phyloP scores from a whole-genome alignment of 2,888 invertebrate genomes.

The Apodemia mormo region DNA sequence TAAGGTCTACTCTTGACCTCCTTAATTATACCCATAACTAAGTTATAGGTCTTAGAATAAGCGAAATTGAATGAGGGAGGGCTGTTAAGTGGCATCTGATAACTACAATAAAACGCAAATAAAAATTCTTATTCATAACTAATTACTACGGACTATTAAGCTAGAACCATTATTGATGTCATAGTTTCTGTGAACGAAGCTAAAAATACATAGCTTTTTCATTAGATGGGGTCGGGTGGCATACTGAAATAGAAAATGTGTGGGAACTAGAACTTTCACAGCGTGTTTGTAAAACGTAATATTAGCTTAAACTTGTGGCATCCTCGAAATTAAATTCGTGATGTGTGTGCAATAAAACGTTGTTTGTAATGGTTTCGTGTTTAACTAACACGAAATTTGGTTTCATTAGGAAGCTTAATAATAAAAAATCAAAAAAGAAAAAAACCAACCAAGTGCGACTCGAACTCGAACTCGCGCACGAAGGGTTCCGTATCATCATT shows the following conservation, averaged over 20 bases:
- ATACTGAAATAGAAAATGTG: conserved; percentile 16
- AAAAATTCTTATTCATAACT: too few relatives aligned
- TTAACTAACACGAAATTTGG: background rate
- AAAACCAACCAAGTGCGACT: too few relatives aligned
- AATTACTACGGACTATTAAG: background rate
- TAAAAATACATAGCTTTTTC: conserved; percentile 17
- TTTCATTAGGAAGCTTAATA: too few relatives aligned
- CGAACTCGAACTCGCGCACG: too few relatives aligned
- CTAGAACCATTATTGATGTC: conserved; percentile 5
- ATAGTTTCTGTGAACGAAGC: conserved; percentile 15
- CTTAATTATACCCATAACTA: too few relatives aligned
- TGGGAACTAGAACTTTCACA: conserved; percentile 4
- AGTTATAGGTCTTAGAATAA: too few relatives aligned
- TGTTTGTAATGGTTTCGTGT: background rate
- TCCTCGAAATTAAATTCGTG: conserved; percentile 17
- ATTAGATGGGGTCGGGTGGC: background rate
- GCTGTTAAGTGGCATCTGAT: too few relatives aligned
- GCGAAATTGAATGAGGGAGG: too few relatives aligned
- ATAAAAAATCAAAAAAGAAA: too few relatives aligned
- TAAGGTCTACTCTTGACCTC: too few relatives aligned
- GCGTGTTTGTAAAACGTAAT: conserved; percentile 11
- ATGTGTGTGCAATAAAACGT: conserved; percentile 14
- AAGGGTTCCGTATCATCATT: too few relatives aligned
- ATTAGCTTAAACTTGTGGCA: conserved; percentile 15
- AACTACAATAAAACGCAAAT: too few relatives aligned